Conservation (phyloP, 2,888 invertebrate species). For the Branchipolynoe longqiensis region DNA sequence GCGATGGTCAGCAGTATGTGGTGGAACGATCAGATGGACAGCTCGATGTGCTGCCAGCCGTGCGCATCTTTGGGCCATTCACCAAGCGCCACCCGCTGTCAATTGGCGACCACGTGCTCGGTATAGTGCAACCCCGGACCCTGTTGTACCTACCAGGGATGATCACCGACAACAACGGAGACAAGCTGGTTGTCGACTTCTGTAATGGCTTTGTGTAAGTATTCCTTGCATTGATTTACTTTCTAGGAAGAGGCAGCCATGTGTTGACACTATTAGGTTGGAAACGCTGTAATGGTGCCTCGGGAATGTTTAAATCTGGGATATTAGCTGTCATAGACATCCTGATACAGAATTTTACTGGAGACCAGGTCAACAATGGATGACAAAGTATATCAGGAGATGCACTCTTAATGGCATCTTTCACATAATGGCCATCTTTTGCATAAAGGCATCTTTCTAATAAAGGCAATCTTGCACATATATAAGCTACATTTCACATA, state of each 20-base stretch:
- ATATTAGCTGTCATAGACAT: too few relatives aligned
- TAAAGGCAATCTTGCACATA: too few relatives aligned
- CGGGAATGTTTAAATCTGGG: too few relatives aligned
- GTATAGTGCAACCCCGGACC: slow-evolving; percentile 68
- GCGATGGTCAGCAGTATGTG: slow-evolving; percentile 73
- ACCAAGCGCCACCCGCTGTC: slow-evolving; percentile 71
- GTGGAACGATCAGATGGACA: slow-evolving; percentile 77
- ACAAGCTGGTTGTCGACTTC: slow-evolving; percentile 70
- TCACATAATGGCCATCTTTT: too few relatives aligned
- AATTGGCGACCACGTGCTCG: slow-evolving; percentile 72
- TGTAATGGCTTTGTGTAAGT: slow-evolving; percentile 71
- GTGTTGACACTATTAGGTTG: not conserved
- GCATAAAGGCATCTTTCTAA: too few relatives aligned
- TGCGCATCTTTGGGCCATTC: slow-evolving; percentile 78
- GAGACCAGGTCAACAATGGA: too few relatives aligned
- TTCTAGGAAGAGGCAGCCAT: not conserved
- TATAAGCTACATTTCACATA: too few relatives aligned
- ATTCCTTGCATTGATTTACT: not conserved
- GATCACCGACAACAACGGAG: slow-evolving; percentile 60
- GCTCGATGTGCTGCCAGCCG: slow-evolving; percentile 71
- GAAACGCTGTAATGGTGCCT: too few relatives aligned
- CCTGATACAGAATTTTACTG: too few relatives aligned
- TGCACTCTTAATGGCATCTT: too few relatives aligned
- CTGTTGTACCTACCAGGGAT: slow-evolving; percentile 73
- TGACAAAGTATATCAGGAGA: too few relatives aligned